Evolutionary conservation across 2,797 vertebrate genomes (phyloP).

Genomic region (Oceanodroma leucorhoa): DNA sequence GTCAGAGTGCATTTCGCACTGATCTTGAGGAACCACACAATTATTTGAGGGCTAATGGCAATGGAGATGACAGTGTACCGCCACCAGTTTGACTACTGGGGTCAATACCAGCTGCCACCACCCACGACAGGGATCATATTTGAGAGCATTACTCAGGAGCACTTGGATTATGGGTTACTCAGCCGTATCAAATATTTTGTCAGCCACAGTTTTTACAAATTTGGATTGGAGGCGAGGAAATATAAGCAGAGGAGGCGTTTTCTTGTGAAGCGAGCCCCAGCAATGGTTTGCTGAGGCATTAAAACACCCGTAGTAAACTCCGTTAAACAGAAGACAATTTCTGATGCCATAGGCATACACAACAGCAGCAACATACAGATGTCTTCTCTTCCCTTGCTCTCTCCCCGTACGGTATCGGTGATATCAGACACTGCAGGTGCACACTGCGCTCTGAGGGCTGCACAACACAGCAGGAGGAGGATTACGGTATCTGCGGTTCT

Average conservation of each 20-base stretch:
- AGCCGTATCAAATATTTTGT: slow-evolving; percentile 76
- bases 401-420: background rate
- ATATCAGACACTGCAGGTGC: background rate
- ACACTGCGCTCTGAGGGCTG: background rate
- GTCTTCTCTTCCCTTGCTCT: background rate
- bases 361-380: background rate
- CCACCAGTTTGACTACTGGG: slow-evolving; percentile 73
- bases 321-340: background rate
- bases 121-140: slow-evolving; percentile 68
- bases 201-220: slow-evolving; percentile 81
- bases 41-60: slow-evolving; percentile 73
- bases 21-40: slow-evolving; percentile 74
- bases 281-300: background rate
- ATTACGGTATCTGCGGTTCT: background rate
- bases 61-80: slow-evolving; percentile 72
- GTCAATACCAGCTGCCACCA: slow-evolving; percentile 66
- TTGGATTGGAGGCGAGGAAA: slow-evolving; percentile 78
- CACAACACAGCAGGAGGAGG: background rate
- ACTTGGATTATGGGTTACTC: slow-evolving; percentile 71
- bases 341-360: background rate
- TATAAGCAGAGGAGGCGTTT: background rate
- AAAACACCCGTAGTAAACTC: background rate
- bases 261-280: background rate
- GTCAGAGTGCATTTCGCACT: rapidly evolving
- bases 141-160: slow-evolving; percentile 67